Evolutionary conservation across 2,113 vertebrate genomes (phyloP).

Genomic region (Oreochromis spilurus): DNA sequence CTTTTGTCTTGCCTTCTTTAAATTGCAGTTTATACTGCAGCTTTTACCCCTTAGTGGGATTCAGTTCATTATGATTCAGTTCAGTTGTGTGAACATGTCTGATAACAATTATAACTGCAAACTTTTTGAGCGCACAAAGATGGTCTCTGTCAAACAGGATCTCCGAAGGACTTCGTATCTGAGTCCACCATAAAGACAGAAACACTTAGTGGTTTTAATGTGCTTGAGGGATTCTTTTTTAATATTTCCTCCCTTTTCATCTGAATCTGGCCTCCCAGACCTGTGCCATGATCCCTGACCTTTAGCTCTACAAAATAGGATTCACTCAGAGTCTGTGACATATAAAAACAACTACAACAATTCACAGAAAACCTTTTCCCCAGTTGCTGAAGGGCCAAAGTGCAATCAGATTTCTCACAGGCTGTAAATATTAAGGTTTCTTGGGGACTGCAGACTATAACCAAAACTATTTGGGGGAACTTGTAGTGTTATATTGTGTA

Average conservation of each 20-base stretch:
- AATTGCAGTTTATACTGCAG: neutral
- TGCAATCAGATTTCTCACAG: neutral
- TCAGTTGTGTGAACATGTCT: neutral
- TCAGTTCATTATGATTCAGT: neutral
- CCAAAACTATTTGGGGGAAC: neutral
- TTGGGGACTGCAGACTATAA: neutral
- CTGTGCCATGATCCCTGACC: neutral
- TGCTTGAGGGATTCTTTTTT: neutral
- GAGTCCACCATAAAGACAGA: neutral
- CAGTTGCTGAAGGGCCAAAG: neutral
- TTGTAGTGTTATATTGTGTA: neutral
- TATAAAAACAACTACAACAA: neutral
- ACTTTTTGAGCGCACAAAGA: neutral
- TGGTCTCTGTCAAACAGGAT: neutral
- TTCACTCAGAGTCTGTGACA: neutral
- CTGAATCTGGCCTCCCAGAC: neutral
- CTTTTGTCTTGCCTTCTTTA: neutral
- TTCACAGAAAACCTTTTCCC: neutral
- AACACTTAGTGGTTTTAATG: rapidly evolving
- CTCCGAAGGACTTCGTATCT: neutral
- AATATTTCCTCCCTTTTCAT: neutral
- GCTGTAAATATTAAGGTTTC: rapidly evolving
- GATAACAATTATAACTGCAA: neutral
- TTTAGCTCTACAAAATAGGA: neutral
- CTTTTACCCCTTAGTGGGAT: neutral